Evolutionary conservation across 2,113 vertebrate genomes (phyloP).

Genomic region (Turnix velox): DNA sequence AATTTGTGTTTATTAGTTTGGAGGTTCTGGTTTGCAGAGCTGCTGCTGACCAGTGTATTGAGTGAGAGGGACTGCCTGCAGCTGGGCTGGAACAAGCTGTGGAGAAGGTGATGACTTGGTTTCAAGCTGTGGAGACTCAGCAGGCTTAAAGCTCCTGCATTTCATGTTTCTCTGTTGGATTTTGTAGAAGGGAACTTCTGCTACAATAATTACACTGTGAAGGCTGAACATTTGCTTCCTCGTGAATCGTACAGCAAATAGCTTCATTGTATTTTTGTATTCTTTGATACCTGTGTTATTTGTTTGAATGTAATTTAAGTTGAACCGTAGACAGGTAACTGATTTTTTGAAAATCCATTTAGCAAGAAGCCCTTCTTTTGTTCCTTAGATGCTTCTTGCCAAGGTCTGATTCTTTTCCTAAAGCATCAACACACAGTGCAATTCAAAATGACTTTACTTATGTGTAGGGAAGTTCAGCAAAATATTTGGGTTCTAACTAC

Average conservation of each 20-base stretch:
- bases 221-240: neutral
- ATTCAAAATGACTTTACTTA: neutral
- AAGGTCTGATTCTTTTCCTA: neutral
- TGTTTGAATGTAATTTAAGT: neutral
- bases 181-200: neutral
- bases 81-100: neutral
- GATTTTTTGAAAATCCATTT: neutral
- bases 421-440: neutral
- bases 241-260: neutral
- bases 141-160: neutral
- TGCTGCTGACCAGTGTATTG: neutral
- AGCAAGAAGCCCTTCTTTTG: neutral
- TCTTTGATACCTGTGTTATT: neutral
- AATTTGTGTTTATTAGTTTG: neutral
- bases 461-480: slow-evolving; percentile 3
- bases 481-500: neutral
- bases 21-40: neutral
- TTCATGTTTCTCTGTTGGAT: neutral
- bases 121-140: neutral
- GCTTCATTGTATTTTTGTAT: neutral
- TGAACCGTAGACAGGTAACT: neutral
- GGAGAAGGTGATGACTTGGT: neutral
- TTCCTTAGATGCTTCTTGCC: neutral
- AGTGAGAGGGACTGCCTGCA: neutral
- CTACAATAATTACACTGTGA: neutral